Percentiles rank a stretch among this genome's conserved stretches.
phyloP scores from a whole-genome alignment of 92 coral and sea anemone genomes.

The Phenganax stokvisi region DNA sequence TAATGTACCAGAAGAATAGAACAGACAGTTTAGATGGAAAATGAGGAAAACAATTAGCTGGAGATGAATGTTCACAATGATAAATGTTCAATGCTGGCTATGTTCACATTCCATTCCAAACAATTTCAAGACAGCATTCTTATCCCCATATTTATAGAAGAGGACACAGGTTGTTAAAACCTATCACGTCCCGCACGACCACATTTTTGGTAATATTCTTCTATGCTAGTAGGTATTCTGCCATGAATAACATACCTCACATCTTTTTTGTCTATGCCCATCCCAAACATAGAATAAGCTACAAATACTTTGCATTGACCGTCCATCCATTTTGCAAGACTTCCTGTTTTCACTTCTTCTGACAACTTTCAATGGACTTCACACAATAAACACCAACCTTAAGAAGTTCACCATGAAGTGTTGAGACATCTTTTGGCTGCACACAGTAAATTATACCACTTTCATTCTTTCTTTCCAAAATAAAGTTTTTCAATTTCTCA shows the following conservation, averaged over 20 bases:
- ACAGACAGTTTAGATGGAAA: conserved; percentile 44
- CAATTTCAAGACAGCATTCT: conserved; percentile 31
- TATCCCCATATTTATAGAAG: conserved; percentile 46
- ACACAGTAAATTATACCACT: conserved; percentile 32
- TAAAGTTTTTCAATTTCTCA: conserved; percentile 4
- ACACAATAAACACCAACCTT: not conserved
- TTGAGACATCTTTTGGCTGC: conserved; percentile 12
- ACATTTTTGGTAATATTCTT: not conserved
- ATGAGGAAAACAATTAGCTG: conserved; percentile 48
- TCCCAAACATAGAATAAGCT: conserved; percentile 7
- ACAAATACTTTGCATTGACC: conserved; percentile 15
- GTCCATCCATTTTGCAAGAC: not conserved
- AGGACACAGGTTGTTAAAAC: conserved; percentile 25
- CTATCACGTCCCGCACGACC: conserved; percentile 25
- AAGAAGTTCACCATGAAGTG: conserved; percentile 7
- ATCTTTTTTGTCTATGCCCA: conserved; percentile 29
- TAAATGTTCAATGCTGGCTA: conserved; percentile 29
- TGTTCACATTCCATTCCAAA: conserved; percentile 38
- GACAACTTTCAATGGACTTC: conserved; percentile 5
- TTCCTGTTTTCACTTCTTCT: conserved; percentile 1
- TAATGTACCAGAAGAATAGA: conserved; percentile 30
- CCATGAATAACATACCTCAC: conserved; percentile 19
- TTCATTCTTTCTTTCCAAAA: conserved; percentile 7
- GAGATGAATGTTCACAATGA: conserved; percentile 51
- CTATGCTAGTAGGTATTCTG: conserved; percentile 16